Percentiles rank a stretch among this genome's conserved stretches.
These are phyloP conservation scores for Drosophila paranaensis DNA, from an alignment of 2,888 invertebrate species.

Conservation along the genomic window DNA sequence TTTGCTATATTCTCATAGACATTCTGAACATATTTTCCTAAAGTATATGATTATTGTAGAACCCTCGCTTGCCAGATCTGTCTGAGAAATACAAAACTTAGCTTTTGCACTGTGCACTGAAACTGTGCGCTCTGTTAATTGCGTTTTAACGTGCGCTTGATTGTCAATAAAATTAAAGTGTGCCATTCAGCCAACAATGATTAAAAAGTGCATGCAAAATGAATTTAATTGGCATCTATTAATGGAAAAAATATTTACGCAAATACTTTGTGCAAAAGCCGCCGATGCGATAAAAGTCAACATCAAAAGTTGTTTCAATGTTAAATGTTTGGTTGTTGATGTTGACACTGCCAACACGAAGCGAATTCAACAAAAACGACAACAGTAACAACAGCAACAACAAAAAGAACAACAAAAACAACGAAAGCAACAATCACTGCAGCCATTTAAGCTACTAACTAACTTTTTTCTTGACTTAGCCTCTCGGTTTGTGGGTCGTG, in stretches of 20 bases:
- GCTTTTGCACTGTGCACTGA: background rate
- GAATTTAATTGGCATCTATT: conserved; percentile 65
- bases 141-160: background rate
- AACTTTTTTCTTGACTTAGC: conserved; percentile 2
- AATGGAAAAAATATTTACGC: conserved; percentile 38
- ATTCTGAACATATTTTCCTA: too few species aligned
- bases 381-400: conserved; percentile 20
- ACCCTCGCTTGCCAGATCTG: background rate
- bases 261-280: conserved; percentile 66
- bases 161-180: conserved; percentile 18
- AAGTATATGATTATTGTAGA: background rate
- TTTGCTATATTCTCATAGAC: too few species aligned
- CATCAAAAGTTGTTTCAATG: conserved; percentile 56
- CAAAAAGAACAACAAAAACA: background rate
- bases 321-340: conserved; percentile 20
- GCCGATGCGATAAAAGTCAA: conserved; percentile 63
- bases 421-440: conserved; percentile 8
- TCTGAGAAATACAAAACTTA: too few species aligned
- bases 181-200: conserved; percentile 1
- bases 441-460: conserved; percentile 30
- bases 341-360: conserved; percentile 47
- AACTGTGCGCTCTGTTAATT: background rate
- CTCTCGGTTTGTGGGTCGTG: conserved; percentile 24
- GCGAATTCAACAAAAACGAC: conserved; percentile 20
- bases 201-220: conserved; percentile 30